Conservation (phyloP, 2,797 vertebrate genomes). For the Mycteria americana region DNA sequence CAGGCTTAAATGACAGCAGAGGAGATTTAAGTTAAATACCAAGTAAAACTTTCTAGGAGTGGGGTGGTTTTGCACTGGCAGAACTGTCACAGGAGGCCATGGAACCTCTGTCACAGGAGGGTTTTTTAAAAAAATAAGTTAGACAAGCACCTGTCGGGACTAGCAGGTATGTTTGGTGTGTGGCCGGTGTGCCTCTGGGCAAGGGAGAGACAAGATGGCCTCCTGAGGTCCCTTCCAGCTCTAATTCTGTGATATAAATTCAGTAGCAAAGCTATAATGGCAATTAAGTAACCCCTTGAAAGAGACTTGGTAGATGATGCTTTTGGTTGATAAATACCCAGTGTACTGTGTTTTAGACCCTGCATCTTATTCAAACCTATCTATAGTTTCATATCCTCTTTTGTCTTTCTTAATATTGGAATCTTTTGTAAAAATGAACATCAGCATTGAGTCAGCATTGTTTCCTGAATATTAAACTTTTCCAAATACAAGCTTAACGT, state of each 20-base stretch:
- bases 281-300: not conserved
- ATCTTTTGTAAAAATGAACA: not conserved
- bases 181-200: not conserved
- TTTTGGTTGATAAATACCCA: slow-evolving; percentile 2
- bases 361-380: not conserved
- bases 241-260: not conserved
- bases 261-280: not conserved
- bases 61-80: not conserved
- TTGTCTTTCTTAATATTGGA: not conserved
- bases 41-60: not conserved
- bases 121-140: not conserved
- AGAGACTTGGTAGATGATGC: not conserved
- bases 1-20: not conserved
- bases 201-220: not conserved
- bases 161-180: not conserved
- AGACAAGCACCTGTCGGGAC: not conserved
- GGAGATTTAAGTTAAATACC: not conserved
- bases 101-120: not conserved
- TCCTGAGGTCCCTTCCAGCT: not conserved
- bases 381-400: not conserved
- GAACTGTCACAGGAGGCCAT: not conserved
- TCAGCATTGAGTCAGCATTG: not conserved
- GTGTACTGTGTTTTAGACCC: not conserved
- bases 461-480: not conserved
- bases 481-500: not conserved